These are phyloP conservation scores for Cheilinus undulatus DNA, from an alignment of 2,113 vertebrate species.

Conservation along the genomic window DNA sequence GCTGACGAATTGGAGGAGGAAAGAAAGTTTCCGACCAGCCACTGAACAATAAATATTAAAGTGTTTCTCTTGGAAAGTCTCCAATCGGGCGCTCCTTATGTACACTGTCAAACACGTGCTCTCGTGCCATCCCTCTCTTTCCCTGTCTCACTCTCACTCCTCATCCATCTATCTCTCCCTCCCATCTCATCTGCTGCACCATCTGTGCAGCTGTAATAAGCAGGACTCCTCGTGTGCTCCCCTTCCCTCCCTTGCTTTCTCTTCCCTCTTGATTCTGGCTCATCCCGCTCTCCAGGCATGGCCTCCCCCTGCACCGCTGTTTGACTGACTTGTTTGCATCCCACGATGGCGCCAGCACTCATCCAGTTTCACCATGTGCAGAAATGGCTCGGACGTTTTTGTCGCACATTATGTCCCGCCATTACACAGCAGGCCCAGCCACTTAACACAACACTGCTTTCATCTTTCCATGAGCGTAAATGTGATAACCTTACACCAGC, in stretches of 20 bases:
- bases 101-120: constrained; percentile 63
- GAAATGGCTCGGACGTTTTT: not conserved
- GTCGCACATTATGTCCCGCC: constrained; percentile 14
- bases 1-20: constrained; percentile 55
- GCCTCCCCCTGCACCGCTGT: constrained; percentile 39
- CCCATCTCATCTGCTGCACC: constrained; percentile 76
- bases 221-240: constrained; percentile 48
- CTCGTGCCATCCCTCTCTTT: constrained; percentile 42
- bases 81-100: constrained; percentile 60
- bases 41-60: constrained; percentile 75
- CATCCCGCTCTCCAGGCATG: constrained; percentile 33
- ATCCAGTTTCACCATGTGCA: constrained; percentile 16
- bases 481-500: constrained; percentile 16
- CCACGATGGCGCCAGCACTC: not conserved
- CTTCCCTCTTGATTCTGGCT: constrained; percentile 34
- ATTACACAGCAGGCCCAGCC: constrained; percentile 2
- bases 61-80: constrained; percentile 63
- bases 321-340: constrained; percentile 55
- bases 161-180: constrained; percentile 62
- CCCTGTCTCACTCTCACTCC: constrained; percentile 33
- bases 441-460: constrained; percentile 37
- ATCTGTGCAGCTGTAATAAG: constrained; percentile 80
- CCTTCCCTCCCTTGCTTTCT: constrained; percentile 38
- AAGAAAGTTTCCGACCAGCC: constrained; percentile 60
- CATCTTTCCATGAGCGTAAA: not conserved